Evolutionary conservation across 2,888 invertebrate species (phyloP), one percentile per base, ranked within the genome.

Genomic region (Drosophila vallismaia): DNA sequence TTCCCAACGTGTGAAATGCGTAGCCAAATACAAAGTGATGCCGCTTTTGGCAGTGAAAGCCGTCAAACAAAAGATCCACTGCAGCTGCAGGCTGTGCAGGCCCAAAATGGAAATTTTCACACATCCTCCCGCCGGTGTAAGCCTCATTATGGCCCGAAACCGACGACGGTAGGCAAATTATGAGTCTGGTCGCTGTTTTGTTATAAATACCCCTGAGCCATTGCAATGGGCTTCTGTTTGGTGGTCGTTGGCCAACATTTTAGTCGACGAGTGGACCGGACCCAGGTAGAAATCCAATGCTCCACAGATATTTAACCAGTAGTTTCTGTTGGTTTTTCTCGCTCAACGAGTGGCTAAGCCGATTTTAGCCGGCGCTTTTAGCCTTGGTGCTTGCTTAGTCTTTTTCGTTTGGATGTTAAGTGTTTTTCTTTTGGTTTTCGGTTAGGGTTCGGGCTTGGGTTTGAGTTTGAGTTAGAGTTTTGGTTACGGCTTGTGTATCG

Each of bases 351-450:
- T 31, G 54, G 19, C 49, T 51, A 40, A 50, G 38, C 54, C n/a
- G 49, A 49, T 45, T 29, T 31, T 40, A 42, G 44, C 33, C 51
- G 28, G 3, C 9, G 19, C 28, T 7, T 26, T 14, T 46, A 45
- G 36, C 52, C 46, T 52, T 63, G 56, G 29, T 42, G 64, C 60
- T 66, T 79, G 71, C 54, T 71, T 78, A 60, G 68, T 62, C 67
- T 72, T 79, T 79, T 82, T 77, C 77, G 50, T 79, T 72, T 70
- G 74, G 69, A 73, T 76, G 88, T 73, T 88, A 88, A 86, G 80
- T 86, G 81, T 71, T 79, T 74, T 55, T 66, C 70, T 53, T 64
- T 59, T 52, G 58, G 53, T 52, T 50, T 42, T 14, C 28, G 28
- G 28, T 28, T 28, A 28, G 28, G 40, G 40, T 7, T 40, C 5